Percentiles rank a stretch among this genome's conserved stretches.
These are phyloP conservation scores for Rhea americana DNA, from an alignment of 2,113 vertebrate genomes.

Conservation along the genomic window DNA sequence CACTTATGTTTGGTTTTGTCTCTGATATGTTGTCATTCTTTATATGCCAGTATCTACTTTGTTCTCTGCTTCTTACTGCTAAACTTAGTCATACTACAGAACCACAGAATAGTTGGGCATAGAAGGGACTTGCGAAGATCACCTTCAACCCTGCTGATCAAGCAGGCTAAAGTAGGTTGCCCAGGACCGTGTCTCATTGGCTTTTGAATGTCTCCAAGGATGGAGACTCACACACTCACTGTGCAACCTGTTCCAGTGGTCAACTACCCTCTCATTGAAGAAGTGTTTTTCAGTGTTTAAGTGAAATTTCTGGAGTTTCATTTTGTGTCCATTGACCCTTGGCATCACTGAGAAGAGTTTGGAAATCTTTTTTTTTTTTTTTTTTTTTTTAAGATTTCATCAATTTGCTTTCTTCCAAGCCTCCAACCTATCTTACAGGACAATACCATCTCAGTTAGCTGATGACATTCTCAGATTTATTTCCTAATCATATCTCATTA, in stretches of 20 bases:
- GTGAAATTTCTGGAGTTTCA: no score
- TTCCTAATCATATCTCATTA: not conserved
- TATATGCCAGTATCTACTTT: not conserved
- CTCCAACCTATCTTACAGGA: not conserved
- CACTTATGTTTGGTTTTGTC: not conserved
- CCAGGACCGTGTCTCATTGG: no score
- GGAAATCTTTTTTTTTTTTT: not conserved
- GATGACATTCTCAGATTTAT: not conserved
- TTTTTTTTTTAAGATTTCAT: not conserved
- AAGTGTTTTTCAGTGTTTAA: no score
- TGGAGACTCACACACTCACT: no score
- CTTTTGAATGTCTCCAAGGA: no score
- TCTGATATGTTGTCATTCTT: not conserved
- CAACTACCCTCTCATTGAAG: no score
- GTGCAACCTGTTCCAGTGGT: no score
- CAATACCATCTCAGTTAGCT: fast-evolving
- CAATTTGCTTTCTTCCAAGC: not conserved
- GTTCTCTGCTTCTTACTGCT: not conserved
- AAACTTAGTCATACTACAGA: not conserved
- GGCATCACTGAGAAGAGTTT: no score
- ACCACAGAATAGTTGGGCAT: not conserved
- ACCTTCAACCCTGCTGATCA: no score
- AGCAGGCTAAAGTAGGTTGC: no score
- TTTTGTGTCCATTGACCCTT: no score
- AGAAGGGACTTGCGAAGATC: not conserved